phyloP scores from a whole-genome alignment of 2,888 invertebrate genomes.

The Carcina quercana region DNA sequence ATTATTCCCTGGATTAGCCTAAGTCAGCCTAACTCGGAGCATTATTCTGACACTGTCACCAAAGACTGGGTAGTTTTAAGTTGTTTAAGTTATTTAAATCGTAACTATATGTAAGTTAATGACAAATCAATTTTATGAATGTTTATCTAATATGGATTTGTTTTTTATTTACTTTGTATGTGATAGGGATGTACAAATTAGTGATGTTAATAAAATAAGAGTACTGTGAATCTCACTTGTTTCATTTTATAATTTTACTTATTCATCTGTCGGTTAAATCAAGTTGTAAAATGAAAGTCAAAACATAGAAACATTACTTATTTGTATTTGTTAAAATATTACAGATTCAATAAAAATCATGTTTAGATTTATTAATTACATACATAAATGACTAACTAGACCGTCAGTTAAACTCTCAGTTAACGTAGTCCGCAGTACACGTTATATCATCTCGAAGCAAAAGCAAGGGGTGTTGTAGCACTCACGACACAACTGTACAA shows the following conservation, averaged over 20 bases:
- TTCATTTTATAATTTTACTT: constrained; percentile 10
- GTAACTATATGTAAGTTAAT: constrained; percentile 28
- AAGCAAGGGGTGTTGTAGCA: constrained; percentile 19
- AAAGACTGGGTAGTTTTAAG: constrained; percentile 66
- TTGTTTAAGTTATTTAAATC: constrained; percentile 19
- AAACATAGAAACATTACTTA: constrained; percentile 64
- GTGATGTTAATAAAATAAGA: constrained; percentile 43
- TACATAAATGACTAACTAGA: constrained; percentile 21
- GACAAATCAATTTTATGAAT: constrained; percentile 32
- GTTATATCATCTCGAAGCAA: constrained; percentile 29
- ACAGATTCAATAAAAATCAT: constrained; percentile 70
- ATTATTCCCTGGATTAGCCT: constrained; percentile 83
- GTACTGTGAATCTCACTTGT: constrained; percentile 16
- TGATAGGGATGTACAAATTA: constrained; percentile 42
- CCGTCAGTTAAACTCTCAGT: constrained; percentile 20
- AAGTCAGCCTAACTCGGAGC: no score
- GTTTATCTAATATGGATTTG: constrained; percentile 3
- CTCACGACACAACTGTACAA: constrained; percentile 12
- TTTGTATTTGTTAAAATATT: constrained; percentile 73
- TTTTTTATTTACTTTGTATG: constrained; percentile 9
- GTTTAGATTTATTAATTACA: constrained; percentile 35
- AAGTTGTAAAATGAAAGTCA: constrained; percentile 17
- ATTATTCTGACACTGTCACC: constrained; percentile 46
- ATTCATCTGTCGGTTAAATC: constrained; percentile 1
- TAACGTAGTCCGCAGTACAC: constrained; percentile 23